Conservation (phyloP, 2,888 invertebrate species). For the Orthonevra nobilis region DNA sequence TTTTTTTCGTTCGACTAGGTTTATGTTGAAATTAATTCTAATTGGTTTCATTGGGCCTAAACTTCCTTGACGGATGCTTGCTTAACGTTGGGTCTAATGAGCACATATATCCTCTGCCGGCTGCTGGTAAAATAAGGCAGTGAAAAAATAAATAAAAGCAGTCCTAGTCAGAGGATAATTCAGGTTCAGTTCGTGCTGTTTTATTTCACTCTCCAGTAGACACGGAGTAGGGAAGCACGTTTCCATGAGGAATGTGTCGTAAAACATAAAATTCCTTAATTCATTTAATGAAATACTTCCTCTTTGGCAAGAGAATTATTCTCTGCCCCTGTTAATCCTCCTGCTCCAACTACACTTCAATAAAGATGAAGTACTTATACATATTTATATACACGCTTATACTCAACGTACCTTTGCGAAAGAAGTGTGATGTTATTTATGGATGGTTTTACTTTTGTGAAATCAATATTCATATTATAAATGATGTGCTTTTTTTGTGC, state of each 20-base stretch:
- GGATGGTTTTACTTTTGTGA: neutral
- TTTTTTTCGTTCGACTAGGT: no score
- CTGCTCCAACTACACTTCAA: no score
- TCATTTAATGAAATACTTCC: constrained; percentile 21
- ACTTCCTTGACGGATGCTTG: neutral
- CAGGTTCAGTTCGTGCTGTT: neutral
- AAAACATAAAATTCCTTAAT: constrained; percentile 10
- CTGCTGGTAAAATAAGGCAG: no score
- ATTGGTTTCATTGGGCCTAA: neutral
- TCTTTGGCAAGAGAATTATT: neutral
- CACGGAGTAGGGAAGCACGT: neutral
- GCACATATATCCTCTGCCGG: no score
- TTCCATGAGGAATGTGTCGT: neutral
- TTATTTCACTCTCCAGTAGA: neutral
- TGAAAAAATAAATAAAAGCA: no score
- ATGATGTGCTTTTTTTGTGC: neutral
- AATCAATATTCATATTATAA: neutral
- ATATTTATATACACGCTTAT: no score
- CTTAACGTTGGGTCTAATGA: neutral
- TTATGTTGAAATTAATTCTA: neutral
- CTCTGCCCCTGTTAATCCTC: no score
- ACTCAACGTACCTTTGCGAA: no score
- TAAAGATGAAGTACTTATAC: no score
- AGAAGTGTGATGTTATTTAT: neutral
- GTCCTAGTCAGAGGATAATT: neutral